Conservation (phyloP, 2,113 vertebrate genomes). For the Xiphophorus maculatus region DNA sequence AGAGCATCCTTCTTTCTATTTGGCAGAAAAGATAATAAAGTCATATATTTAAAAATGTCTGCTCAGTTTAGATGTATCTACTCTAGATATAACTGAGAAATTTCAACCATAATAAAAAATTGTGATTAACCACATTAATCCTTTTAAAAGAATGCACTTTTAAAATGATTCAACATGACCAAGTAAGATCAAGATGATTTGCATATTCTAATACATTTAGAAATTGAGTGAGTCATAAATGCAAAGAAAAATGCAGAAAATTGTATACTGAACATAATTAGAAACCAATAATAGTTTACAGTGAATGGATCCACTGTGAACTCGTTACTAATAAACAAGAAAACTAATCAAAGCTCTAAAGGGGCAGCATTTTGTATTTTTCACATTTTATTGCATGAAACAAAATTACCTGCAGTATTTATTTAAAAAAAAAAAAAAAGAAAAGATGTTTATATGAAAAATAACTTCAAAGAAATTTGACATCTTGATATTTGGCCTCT, state of each 20-base stretch:
- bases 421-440: too few relatives aligned
- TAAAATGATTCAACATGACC: constrained; percentile 23
- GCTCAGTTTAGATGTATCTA: not conserved
- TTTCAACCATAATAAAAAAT: not conserved
- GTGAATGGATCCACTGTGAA: constrained; percentile 22
- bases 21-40: constrained; percentile 17
- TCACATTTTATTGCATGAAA: too few relatives aligned
- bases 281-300: constrained; percentile 43
- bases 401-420: too few relatives aligned
- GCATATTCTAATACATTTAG: constrained; percentile 28
- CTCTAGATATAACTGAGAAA: not conserved
- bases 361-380: too few relatives aligned
- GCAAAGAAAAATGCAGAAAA: constrained; percentile 13
- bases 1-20: not conserved
- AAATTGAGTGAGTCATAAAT: constrained; percentile 31
- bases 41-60: constrained; percentile 11
- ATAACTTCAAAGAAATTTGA: too few relatives aligned
- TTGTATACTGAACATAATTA: constrained; percentile 48
- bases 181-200: constrained; percentile 34
- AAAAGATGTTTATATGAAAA: too few relatives aligned
- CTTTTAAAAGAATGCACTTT: constrained; percentile 13
- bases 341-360: constrained; percentile 26
- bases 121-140: not conserved
- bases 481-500: too few relatives aligned
- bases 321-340: constrained; percentile 11